Evolutionary conservation across 2,113 vertebrate genomes (phyloP), one percentile per base, ranked within the genome.

Genomic region (Rallus limicola): DNA sequence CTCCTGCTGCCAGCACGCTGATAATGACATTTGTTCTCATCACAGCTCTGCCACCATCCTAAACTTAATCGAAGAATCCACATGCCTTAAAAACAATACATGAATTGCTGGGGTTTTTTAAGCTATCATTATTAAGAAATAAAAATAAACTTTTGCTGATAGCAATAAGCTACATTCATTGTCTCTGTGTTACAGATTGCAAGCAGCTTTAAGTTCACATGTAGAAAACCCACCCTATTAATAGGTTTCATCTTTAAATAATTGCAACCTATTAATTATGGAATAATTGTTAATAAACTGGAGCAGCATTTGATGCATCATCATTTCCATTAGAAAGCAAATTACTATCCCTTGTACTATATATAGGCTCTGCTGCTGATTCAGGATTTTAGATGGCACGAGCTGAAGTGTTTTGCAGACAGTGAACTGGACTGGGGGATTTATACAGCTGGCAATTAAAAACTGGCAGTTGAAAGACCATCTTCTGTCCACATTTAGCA

Each of bases 201-300:
- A 94, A 84, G 28, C 25, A 0, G 0, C 28, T 55, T 84, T 33
- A 7, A 88, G 10, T 17, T 84, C 63, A 77, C 23, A 69, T 5
- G 0, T 13, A 25, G 18, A 90, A 88, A 67, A 44, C 19, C 0
- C 8, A 19, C 1, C 15, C 23, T 46, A 44, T 31, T 50, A 90
- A 55, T 1, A 78, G 31, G 67, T 11, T 75, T 63, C 1, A 62
- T 58, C 38, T 77, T 67, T 74, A 74, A 71, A 63, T 58, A 90
- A 70, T 16, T n/a, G 26, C 10, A 52, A 72, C 21, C 16, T 80
- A 56, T 58, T 76, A 76, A 50, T 56, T 81, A 40, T 8, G 56
- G 31, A 56, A 25, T 42, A 70, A 48, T 4, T 25, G 11, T 42
- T 67, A 62, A 42, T 53, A 59, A 91, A 55, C 23, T 29, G 24